A percentile compares a stretch with the other conserved stretches of the same genome.
phyloP scores from a whole-genome alignment of 2,113 vertebrate genomes.

The Hippocampus comes region DNA sequence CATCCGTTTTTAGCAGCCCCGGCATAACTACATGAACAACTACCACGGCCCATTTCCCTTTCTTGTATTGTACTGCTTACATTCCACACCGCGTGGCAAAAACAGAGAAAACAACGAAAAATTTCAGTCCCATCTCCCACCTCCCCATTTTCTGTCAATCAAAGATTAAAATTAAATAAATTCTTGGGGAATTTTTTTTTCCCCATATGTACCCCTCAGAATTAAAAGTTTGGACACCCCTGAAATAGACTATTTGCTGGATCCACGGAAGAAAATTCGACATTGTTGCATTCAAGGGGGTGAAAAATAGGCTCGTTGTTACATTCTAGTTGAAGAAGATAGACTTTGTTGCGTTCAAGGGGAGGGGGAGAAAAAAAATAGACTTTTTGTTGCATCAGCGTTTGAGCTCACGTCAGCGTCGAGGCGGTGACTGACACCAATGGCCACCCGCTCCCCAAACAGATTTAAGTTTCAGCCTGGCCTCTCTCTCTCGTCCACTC shows the following conservation, averaged over 20 bases:
- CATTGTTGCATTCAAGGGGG: too few species aligned
- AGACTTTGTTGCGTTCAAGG: slow-evolving; percentile 7
- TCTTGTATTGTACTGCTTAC: not conserved
- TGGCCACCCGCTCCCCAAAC: slow-evolving; percentile 15
- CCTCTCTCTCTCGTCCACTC: slow-evolving; percentile 27
- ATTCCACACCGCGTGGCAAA: not conserved
- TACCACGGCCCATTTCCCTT: not conserved
- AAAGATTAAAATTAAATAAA: too few species aligned
- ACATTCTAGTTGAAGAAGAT: not conserved
- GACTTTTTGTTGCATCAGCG: slow-evolving; percentile 9
- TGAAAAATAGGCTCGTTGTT: too few species aligned
- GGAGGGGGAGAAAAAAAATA: slow-evolving; percentile 3
- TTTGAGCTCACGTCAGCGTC: slow-evolving; percentile 18
- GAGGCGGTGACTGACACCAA: slow-evolving; percentile 62
- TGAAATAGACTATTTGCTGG: not conserved
- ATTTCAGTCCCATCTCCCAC: too few species aligned
- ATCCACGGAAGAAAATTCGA: too few species aligned
- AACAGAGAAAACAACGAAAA: not conserved
- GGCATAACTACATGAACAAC: too few species aligned
- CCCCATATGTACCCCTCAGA: not conserved
- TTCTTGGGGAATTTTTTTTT: not conserved
- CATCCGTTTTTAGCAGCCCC: not conserved
- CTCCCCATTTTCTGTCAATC: too few species aligned
- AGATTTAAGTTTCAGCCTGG: slow-evolving; percentile 52
- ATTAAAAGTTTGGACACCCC: not conserved